These are phyloP conservation scores for Anorthoa munda DNA, from an alignment of 2,888 invertebrate genomes.

Conservation along the genomic window DNA sequence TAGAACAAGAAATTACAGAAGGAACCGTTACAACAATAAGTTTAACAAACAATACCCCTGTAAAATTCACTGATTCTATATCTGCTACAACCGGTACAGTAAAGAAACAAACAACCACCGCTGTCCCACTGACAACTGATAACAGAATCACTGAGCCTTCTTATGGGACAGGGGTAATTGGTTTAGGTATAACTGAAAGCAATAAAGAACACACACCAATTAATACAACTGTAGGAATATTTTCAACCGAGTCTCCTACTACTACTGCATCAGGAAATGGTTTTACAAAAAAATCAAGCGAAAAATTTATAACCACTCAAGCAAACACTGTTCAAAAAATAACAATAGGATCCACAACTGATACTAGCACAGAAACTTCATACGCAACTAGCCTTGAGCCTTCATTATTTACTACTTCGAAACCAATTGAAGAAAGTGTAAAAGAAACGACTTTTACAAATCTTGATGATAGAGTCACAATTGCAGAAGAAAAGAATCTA, in stretches of 20 bases:
- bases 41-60: neutral
- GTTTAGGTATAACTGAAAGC: slow-evolving; percentile 2
- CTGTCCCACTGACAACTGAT: neutral
- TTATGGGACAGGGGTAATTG: neutral
- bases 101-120: slow-evolving; percentile 16
- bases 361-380: neutral
- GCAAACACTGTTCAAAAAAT: neutral
- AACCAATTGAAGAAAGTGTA: slow-evolving; percentile 12
- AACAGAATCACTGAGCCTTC: neutral
- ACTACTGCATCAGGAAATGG: slow-evolving; percentile 9
- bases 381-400: slow-evolving; percentile 2
- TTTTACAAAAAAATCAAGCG: neutral
- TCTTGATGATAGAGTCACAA: neutral
- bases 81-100: slow-evolving; percentile 25
- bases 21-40: slow-evolving; percentile 8
- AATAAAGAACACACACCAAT: slow-evolving; percentile 3
- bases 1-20: neutral
- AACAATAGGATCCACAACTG: neutral
- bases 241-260: slow-evolving; percentile 27
- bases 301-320: slow-evolving; percentile 2
- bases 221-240: neutral
- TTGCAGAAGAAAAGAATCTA: neutral
- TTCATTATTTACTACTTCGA: slow-evolving; percentile 19
- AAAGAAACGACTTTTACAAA: slow-evolving; percentile 10
- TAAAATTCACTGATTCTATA: neutral